Evolutionary conservation across 2,797 vertebrate genomes (phyloP).

Genomic region (Benthosema pterotum): DNA sequence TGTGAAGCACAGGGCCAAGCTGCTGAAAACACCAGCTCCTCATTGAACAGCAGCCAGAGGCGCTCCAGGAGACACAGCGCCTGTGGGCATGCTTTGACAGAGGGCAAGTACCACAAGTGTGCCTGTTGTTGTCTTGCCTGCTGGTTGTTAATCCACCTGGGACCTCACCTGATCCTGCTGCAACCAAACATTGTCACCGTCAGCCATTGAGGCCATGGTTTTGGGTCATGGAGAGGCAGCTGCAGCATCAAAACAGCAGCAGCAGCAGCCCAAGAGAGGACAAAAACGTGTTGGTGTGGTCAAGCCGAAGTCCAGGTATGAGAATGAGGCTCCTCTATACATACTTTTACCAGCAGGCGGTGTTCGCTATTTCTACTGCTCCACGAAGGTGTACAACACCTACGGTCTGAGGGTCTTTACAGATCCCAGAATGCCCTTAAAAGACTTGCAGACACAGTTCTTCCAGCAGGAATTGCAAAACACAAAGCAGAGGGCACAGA

Average conservation of each 20-base stretch:
- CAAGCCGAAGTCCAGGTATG: constrained; percentile 15
- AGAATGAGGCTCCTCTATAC: constrained; percentile 18
- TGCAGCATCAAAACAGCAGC: constrained; percentile 19
- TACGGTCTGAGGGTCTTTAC: constrained; percentile 20
- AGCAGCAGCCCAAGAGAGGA: background rate
- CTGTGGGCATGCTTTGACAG: constrained; percentile 27
- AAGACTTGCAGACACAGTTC: constrained; percentile 13
- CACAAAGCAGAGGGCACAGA: constrained; percentile 13
- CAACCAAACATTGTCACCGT: background rate
- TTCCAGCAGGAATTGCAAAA: constrained; percentile 21
- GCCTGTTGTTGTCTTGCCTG: constrained; percentile 5
- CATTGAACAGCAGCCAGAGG: constrained; percentile 31
- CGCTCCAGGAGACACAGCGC: constrained; percentile 23
- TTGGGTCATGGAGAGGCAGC: constrained; percentile 15
- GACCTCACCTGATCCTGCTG: no score
- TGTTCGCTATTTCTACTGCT: constrained; percentile 21
- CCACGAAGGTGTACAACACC: constrained; percentile 2
- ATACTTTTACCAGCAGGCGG: constrained; percentile 6
- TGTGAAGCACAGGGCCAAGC: constrained; percentile 29
- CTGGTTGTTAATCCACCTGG: constrained; percentile 6
- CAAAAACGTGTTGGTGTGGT: constrained; percentile 10
- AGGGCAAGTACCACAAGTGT: constrained; percentile 25
- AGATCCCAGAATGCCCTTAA: constrained; percentile 24
- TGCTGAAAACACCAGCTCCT: constrained; percentile 28
- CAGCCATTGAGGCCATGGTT: constrained; percentile 27